Evolutionary conservation across 2,113 vertebrate species (phyloP).

Genomic region (Phoenicopterus ruber): DNA sequence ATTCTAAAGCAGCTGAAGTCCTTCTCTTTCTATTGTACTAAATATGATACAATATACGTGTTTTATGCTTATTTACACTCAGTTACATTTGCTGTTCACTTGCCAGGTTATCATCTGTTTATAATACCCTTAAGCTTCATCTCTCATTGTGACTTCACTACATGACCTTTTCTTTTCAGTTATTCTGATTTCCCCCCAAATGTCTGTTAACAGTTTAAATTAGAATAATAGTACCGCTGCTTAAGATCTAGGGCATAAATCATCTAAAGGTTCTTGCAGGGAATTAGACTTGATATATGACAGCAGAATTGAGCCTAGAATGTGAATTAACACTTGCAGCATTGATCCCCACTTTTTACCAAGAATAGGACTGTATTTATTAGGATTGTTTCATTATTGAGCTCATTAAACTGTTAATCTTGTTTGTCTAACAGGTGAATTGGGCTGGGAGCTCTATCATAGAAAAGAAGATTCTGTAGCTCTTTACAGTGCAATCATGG

Average conservation of each 20-base stretch:
- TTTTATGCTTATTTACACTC: background rate
- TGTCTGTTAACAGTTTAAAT: background rate
- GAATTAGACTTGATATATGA: background rate
- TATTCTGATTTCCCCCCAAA: background rate
- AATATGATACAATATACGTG: background rate
- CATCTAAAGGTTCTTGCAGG: background rate
- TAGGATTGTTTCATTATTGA: background rate
- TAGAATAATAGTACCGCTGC: background rate
- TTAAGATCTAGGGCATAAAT: background rate
- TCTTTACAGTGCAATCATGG: conserved; percentile 86
- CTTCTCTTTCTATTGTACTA: background rate
- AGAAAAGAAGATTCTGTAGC: conserved; percentile 79
- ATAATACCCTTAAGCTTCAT: background rate
- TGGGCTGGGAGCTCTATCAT: conserved; percentile 96
- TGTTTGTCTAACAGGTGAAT: conserved; percentile 80
- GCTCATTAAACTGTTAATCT: background rate
- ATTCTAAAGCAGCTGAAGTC: background rate
- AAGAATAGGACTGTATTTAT: background rate
- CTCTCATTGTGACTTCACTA: background rate
- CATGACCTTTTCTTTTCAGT: background rate
- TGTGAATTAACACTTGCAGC: background rate
- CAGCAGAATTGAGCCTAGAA: background rate
- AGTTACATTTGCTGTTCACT: background rate
- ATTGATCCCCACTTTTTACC: background rate
- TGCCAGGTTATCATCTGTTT: background rate